These are phyloP conservation scores for Melipona quadrifasciata DNA, from an alignment of 1,140 invertebrate species.

Conservation along the genomic window DNA sequence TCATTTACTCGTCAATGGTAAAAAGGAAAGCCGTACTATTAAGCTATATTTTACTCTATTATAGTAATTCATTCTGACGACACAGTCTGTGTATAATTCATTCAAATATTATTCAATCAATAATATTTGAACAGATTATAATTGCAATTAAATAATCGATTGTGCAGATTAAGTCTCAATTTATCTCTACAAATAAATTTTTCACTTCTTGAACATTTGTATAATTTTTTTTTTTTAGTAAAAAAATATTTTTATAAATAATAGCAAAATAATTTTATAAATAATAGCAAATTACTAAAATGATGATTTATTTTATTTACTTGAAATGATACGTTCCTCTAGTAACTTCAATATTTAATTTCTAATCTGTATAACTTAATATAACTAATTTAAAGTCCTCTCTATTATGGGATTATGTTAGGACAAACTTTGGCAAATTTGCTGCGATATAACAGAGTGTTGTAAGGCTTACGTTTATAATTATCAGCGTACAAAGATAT, in stretches of 20 bases:
- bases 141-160: not conserved
- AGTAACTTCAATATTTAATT: conserved; percentile 12
- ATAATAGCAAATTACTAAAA: not conserved
- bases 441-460: conserved; percentile 41
- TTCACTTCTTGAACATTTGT: not conserved
- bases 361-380: not conserved
- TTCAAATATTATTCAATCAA: conserved; percentile 34
- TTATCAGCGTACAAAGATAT: not conserved
- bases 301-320: conserved; percentile 1
- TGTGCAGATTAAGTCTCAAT: conserved; percentile 18
- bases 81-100: not conserved
- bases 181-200: conserved; percentile 9
- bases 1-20: not conserved
- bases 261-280: too few species aligned
- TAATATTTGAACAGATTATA: conserved; percentile 31
- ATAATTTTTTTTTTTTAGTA: not conserved
- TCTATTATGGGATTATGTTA: conserved; percentile 40
- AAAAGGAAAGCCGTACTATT: not conserved
- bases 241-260: not conserved
- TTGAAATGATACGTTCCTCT: conserved; percentile 21
- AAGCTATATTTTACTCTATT: conserved; percentile 1
- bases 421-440: conserved; percentile 50
- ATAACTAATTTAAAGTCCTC: not conserved
- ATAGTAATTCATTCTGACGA: not conserved
- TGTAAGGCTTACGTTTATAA: conserved; percentile 9